phyloP scores from a whole-genome alignment of 2,888 invertebrate species.

The Coelinius sp. region DNA sequence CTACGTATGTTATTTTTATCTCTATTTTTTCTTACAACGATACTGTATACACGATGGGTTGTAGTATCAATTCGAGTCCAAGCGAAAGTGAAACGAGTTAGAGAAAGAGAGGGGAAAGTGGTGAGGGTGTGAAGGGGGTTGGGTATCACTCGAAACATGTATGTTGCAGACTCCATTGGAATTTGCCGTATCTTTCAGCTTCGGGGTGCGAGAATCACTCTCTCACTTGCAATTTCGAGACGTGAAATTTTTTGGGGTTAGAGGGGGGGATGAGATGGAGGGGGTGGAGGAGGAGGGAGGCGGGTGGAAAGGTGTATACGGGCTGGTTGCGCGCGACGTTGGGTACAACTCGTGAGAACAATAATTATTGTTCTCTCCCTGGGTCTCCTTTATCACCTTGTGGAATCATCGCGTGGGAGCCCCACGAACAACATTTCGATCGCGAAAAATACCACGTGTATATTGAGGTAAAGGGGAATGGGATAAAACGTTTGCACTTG shows the following conservation, averaged over 20 bases:
- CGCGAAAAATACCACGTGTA: conserved; percentile 53
- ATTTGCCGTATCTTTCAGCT: conserved; percentile 28
- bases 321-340: conserved; percentile 16
- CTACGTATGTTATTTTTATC: conserved; percentile 39
- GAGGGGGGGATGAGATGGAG: too few species aligned
- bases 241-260: conserved; percentile 39
- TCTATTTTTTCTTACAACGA: conserved; percentile 44
- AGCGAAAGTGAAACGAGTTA: conserved; percentile 27
- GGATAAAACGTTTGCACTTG: neutral
- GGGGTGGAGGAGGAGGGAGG: neutral
- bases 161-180: conserved; percentile 1
- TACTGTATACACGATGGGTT: conserved; percentile 52
- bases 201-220: conserved; percentile 32
- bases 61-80: conserved; percentile 25
- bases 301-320: neutral
- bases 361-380: conserved; percentile 48
- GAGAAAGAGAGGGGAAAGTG: neutral
- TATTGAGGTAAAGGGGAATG: conserved; percentile 38
- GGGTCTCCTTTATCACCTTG: conserved; percentile 39
- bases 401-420: conserved; percentile 36
- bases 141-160: conserved; percentile 23
- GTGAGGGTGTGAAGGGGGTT: conserved; percentile 26
- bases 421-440: conserved; percentile 11
- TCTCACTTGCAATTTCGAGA: conserved; percentile 26
- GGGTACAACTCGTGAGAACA: conserved; percentile 43